Conservation (phyloP, 2,797 vertebrate species). For the Mustela erminea region DNA sequence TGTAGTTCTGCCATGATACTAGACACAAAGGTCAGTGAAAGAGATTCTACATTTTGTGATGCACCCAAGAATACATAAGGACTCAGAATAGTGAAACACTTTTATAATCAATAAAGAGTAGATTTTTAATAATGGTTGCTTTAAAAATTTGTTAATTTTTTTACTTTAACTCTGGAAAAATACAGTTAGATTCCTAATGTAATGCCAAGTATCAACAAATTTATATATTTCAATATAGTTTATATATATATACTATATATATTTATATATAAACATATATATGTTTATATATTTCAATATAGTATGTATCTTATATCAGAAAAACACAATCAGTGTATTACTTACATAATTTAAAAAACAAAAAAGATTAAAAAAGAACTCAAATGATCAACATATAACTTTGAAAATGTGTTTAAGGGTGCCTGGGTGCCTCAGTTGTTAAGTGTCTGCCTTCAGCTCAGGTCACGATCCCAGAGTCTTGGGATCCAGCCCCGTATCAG, state of each 20-base stretch:
- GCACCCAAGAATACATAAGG: not conserved
- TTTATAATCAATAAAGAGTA: not conserved
- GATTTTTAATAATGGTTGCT: not conserved
- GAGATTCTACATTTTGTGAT: not conserved
- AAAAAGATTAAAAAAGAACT: not conserved
- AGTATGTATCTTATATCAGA: not conserved
- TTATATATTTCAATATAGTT: not conserved
- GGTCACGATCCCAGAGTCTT: too few species aligned
- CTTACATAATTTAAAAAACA: not conserved
- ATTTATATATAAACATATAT: too few species aligned
- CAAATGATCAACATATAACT: constrained; percentile 17
- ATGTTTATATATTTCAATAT: not conserved
- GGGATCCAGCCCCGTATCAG: too few species aligned
- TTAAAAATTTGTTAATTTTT: constrained; percentile 2
- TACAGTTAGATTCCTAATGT: not conserved
- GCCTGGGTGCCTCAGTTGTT: too few species aligned
- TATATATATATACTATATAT: too few species aligned
- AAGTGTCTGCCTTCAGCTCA: too few species aligned
- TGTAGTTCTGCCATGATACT: not conserved
- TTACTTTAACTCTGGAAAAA: not conserved
- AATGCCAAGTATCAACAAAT: not conserved
- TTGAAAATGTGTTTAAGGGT: not conserved
- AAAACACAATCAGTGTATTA: not conserved
- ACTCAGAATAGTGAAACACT: constrained; percentile 9
- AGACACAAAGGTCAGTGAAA: not conserved